phyloP scores from a whole-genome alignment of 2,113 vertebrate genomes.

The Pao palembangensis region DNA sequence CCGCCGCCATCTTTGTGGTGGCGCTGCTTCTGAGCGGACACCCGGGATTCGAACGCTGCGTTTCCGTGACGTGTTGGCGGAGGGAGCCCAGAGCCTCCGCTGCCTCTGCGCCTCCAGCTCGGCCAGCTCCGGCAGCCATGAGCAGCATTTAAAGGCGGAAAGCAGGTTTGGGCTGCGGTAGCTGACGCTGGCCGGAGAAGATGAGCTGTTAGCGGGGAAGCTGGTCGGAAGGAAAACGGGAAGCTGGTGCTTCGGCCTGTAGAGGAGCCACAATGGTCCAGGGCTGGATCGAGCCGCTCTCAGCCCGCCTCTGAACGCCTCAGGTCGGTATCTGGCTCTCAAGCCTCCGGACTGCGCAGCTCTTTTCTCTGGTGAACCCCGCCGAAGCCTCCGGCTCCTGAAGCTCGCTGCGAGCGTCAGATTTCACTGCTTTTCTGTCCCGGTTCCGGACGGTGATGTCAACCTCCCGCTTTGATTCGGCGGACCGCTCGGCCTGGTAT shows the following conservation, averaged over 20 bases:
- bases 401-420: slow-evolving; percentile 29
- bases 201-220: slow-evolving; percentile 49
- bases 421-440: slow-evolving; percentile 14
- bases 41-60: slow-evolving; percentile 34
- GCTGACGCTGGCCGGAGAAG: slow-evolving; percentile 55
- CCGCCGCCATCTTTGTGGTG: slow-evolving; percentile 75
- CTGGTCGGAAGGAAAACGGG: slow-evolving; percentile 74
- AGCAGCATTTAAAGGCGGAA: not conserved
- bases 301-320: slow-evolving; percentile 62
- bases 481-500: slow-evolving; percentile 94
- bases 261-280: slow-evolving; percentile 58
- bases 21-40: slow-evolving; percentile 46
- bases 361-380: slow-evolving; percentile 43
- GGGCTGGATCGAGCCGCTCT: slow-evolving; percentile 60
- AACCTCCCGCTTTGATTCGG: slow-evolving; percentile 88
- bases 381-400: slow-evolving; percentile 35
- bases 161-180: slow-evolving; percentile 43
- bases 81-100: not conserved
- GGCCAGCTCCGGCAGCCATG: slow-evolving; percentile 43
- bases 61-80: slow-evolving; percentile 41
- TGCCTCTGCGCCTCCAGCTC: not conserved
- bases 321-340: slow-evolving; percentile 41
- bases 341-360: slow-evolving; percentile 20
- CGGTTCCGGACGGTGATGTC: slow-evolving; percentile 80
- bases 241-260: slow-evolving; percentile 44